Percentiles rank a stretch among this genome's conserved stretches.
Evolutionary conservation across 1,140 invertebrate species (phyloP).

Genomic region (Lanistes nyassanus): DNA sequence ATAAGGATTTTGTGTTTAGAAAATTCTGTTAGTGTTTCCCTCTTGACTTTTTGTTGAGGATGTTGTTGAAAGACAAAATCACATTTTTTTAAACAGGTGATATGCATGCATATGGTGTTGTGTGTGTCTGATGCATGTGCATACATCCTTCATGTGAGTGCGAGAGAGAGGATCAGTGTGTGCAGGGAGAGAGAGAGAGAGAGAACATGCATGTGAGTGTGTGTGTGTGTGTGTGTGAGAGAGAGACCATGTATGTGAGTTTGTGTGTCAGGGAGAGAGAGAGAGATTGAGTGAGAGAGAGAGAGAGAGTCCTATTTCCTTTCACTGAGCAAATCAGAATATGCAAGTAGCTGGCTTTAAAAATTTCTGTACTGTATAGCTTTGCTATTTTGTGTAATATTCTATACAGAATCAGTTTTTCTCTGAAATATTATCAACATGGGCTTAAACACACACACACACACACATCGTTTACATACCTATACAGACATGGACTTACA

Average conservation of each 20-base stretch:
- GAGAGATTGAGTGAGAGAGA: neutral
- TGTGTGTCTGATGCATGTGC: no score
- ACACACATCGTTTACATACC: neutral
- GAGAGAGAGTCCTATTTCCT: neutral
- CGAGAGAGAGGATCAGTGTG: no score
- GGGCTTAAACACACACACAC: neutral
- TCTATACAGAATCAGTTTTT: neutral
- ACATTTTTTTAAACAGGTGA: neutral
- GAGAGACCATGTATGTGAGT: neutral
- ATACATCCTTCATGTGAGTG: no score
- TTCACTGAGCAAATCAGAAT: neutral
- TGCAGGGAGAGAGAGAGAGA: no score
- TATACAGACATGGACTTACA: neutral
- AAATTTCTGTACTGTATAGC: neutral
- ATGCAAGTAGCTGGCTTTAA: neutral
- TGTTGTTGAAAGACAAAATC: no score
- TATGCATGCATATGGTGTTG: neutral
- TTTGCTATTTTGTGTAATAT: neutral
- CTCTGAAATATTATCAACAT: neutral
- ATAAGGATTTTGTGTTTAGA: neutral
- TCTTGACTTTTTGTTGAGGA: no score
- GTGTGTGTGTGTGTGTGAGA: constrained; percentile 6
- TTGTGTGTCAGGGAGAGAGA: neutral
- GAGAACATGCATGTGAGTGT: neutral
- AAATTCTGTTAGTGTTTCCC: neutral